Percentiles rank a stretch among this genome's conserved stretches.
phyloP scores from a whole-genome alignment of 1,140 invertebrate species.

The Aricia agestis region DNA sequence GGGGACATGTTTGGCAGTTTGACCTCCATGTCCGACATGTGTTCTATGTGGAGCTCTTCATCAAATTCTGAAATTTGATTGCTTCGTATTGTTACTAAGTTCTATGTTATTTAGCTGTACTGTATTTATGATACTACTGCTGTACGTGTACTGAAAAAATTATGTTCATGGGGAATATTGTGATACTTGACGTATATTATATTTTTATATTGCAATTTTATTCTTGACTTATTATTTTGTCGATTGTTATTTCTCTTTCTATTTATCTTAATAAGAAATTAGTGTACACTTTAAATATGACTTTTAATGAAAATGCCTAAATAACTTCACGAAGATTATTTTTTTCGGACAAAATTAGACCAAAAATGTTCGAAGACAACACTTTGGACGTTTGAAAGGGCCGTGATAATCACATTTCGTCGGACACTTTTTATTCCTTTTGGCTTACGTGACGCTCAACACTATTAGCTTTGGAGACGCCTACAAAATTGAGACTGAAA shows the following conservation, averaged over 20 bases:
- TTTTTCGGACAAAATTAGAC: too few species aligned
- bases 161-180: too few species aligned
- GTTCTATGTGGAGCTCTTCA: constrained; percentile 10
- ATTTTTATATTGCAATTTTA: too few species aligned
- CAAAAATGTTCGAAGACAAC: not conserved
- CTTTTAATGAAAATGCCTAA: too few species aligned
- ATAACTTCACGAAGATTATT: too few species aligned
- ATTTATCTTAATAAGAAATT: too few species aligned
- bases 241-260: too few species aligned
- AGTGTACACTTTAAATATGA: too few species aligned
- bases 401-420: not conserved
- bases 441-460: not conserved
- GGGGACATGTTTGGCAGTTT: constrained; percentile 28
- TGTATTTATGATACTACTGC: too few species aligned
- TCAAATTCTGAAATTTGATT: not conserved
- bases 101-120: not conserved
- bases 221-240: too few species aligned
- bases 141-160: too few species aligned
- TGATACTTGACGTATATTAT: too few species aligned
- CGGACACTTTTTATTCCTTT: not conserved
- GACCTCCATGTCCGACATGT: constrained; percentile 28
- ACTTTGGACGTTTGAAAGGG: not conserved
- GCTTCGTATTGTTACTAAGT: not conserved
- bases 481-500: not conserved
- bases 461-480: not conserved